Conservation (phyloP, 2,888 invertebrate species). For the Deilephila elpenor region DNA sequence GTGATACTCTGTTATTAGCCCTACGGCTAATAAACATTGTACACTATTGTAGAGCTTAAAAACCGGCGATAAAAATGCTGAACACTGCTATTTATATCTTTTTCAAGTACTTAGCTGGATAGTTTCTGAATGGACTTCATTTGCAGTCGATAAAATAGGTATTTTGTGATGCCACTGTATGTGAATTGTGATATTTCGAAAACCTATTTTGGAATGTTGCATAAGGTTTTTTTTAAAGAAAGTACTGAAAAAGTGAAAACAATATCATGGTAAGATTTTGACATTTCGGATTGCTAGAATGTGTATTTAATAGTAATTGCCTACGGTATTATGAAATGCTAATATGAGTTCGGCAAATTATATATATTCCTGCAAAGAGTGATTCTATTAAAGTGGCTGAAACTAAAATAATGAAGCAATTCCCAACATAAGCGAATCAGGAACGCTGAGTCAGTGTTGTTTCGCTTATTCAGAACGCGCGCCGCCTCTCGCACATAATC, state of each 20-base stretch:
- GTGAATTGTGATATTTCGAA: background rate
- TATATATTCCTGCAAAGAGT: background rate
- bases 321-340: background rate
- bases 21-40: constrained; percentile 19
- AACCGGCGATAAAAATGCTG: constrained; percentile 6
- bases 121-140: background rate
- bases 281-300: too few relatives aligned
- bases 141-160: background rate
- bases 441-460: constrained; percentile 8
- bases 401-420: constrained; percentile 15
- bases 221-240: too few relatives aligned
- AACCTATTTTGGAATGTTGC: background rate
- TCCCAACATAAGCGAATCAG: background rate
- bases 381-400: background rate
- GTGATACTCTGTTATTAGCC: constrained; percentile 20
- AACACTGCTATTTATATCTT: background rate
- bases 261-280: too few relatives aligned
- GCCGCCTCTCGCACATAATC: constrained; percentile 17
- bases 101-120: background rate
- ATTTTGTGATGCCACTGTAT: background rate
- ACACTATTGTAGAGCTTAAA: constrained; percentile 17
- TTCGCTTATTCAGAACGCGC: constrained; percentile 27
- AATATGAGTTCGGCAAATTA: background rate
- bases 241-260: too few relatives aligned
- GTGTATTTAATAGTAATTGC: too few relatives aligned